A percentile compares a stretch with the other conserved stretches of the same genome.
phyloP scores from a whole-genome alignment of 1,140 invertebrate species.

The Megalopta genalis region DNA sequence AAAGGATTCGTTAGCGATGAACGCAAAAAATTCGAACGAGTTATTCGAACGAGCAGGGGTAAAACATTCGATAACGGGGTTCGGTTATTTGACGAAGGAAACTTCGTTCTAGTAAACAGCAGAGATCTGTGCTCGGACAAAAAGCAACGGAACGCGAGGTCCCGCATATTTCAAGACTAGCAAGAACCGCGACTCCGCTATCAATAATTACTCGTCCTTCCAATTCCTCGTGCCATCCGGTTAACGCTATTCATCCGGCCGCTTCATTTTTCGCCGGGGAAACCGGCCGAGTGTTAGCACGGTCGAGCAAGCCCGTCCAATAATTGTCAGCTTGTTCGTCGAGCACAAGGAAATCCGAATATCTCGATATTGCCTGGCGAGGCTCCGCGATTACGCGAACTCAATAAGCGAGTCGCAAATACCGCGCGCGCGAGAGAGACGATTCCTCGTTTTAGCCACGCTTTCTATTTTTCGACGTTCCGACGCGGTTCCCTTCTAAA shows the following conservation, averaged over 20 bases:
- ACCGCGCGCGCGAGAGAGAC: neutral
- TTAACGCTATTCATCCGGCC: slow-evolving; percentile 30
- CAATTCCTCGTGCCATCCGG: slow-evolving; percentile 36
- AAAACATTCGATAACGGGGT: too few relatives aligned
- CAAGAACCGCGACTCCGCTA: neutral
- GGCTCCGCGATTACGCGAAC: neutral
- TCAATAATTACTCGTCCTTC: slow-evolving; percentile 35
- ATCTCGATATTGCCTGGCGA: neutral
- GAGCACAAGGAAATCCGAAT: neutral
- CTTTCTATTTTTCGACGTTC: neutral
- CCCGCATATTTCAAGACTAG: neutral
- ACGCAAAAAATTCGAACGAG: too few relatives aligned
- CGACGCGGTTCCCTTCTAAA: neutral
- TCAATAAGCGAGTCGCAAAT: slow-evolving; percentile 1
- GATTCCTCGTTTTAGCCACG: neutral
- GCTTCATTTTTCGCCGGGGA: slow-evolving; percentile 6
- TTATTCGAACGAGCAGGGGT: too few relatives aligned
- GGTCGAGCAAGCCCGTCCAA: slow-evolving; percentile 25
- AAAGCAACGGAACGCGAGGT: slow-evolving; percentile 21
- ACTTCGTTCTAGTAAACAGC: neutral
- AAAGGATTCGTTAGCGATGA: too few relatives aligned
- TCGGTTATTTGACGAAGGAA: too few relatives aligned
- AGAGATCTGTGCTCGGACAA: neutral
- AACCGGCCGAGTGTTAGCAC: slow-evolving; percentile 4
- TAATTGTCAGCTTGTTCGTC: slow-evolving; percentile 6